Conservation (phyloP, 2,888 invertebrate species). For the Polydrusus tereticollis region DNA sequence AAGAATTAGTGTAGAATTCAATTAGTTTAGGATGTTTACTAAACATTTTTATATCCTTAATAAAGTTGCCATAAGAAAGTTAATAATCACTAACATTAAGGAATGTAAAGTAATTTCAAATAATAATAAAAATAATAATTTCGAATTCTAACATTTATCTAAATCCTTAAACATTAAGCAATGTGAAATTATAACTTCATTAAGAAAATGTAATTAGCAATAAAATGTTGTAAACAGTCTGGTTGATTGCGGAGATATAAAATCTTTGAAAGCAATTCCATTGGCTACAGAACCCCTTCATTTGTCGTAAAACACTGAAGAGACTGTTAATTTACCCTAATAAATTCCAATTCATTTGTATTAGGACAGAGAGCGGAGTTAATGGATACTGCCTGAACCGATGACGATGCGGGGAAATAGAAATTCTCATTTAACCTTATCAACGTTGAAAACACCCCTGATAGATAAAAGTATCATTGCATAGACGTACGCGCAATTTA, state of each 20-base stretch:
- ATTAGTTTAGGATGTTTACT: too few relatives aligned
- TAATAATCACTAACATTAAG: too few relatives aligned
- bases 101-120: too few relatives aligned
- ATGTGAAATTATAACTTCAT: conserved; percentile 8
- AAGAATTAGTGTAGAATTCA: too few relatives aligned
- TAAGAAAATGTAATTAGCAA: conserved; percentile 13
- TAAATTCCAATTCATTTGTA: conserved; percentile 39
- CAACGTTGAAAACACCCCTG: not conserved
- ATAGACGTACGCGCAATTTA: not conserved
- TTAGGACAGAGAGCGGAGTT: conserved; percentile 25
- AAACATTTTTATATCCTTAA: too few relatives aligned
- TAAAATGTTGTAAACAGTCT: conserved; percentile 19
- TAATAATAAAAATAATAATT: too few relatives aligned
- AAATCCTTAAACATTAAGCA: not conserved
- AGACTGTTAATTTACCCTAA: conserved; percentile 37
- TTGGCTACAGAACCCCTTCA: conserved; percentile 13
- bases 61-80: too few relatives aligned
- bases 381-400: conserved; percentile 25
- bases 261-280: conserved; percentile 11
- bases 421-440: conserved; percentile 18
- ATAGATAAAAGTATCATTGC: not conserved
- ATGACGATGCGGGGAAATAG: conserved; percentile 23
- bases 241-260: conserved; percentile 6
- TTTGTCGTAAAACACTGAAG: conserved; percentile 33
- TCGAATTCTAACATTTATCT: not conserved